Evolutionary conservation across 35 echinoderm and acorn worm species (phyloP), one percentile per base, ranked within the genome.

Genomic region (Apostichopus californicus): DNA sequence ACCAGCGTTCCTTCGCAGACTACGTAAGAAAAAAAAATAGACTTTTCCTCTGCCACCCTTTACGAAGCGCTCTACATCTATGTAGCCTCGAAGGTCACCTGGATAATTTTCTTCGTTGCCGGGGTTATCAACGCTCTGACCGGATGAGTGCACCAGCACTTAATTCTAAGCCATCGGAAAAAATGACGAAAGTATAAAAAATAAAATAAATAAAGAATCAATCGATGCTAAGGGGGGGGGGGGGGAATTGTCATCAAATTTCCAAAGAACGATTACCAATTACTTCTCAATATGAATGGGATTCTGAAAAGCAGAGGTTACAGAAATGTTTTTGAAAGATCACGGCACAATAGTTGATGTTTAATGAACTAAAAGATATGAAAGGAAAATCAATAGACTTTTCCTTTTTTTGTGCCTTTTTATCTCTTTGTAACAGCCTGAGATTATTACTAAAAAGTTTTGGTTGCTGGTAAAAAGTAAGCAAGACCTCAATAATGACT

Each of bases 201-300:
- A 59, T 15, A 57, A 87, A 87, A 87, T 15, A 46, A 84, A 84
- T 59, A 87, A 87, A 89, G 73, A 73, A 89, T 46, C 21, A 73
- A 89, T 89, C 52, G 71, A 89, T 58, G n/a, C 8, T 59, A 58
- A 22, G 55, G 54, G 54, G 54, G 14, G 6, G 14, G 6, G 21
- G n/a, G 20, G 11, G 11, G 11, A 18, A 18, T 22, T 8, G 71
- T 75, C 71, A 75, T 75, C 71, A 75, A 75, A 75, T 75, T 75
- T 75, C 71, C 11, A 75, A 75, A 75, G 15, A n/a, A 75, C 15
- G 20, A 75, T 75, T 20, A 75, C 71, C 71, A 75, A 75, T 75
- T 75, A 75, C 71, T 75, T 22, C 71, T 20, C 21, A 75, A 6
- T 18, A 75, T 9, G 3, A 20, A 75, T 75, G 71, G 20, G 17